Percentiles rank a stretch among this genome's conserved stretches.
These are phyloP conservation scores for Cebus imitator DNA, from an alignment of 2,113 vertebrate species.

Conservation along the genomic window DNA sequence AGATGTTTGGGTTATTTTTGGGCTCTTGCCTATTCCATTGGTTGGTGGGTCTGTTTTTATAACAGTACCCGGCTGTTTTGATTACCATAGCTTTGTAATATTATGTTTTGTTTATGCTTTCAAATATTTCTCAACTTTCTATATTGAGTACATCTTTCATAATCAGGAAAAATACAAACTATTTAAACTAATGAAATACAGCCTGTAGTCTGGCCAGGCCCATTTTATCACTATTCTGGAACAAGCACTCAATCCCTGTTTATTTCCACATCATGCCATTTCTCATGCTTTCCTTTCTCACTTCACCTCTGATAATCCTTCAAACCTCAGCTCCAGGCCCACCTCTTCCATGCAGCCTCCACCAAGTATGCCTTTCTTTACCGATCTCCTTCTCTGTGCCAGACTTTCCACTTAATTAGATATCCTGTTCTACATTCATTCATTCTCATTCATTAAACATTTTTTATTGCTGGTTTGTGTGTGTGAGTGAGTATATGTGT, in stretches of 20 bases:
- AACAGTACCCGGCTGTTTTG: background rate
- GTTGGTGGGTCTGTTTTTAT: background rate
- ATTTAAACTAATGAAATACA: background rate
- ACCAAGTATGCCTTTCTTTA: background rate
- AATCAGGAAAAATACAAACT: background rate
- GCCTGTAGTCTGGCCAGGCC: background rate
- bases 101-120: background rate
- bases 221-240: background rate
- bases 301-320: background rate
- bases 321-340: background rate
- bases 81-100: background rate
- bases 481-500: background rate
- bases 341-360: background rate
- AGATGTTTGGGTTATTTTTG: background rate
- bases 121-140: background rate
- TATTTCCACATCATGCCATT: background rate
- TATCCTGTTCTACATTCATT: background rate
- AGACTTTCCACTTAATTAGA: background rate
- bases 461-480: background rate
- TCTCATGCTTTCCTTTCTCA: background rate
- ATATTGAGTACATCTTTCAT: background rate
- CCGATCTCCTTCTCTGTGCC: background rate
- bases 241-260: background rate
- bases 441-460: background rate
- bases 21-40: background rate